Evolutionary conservation across 2,797 vertebrate genomes (phyloP).

Genomic region (Schizothorax lantsangensis): DNA sequence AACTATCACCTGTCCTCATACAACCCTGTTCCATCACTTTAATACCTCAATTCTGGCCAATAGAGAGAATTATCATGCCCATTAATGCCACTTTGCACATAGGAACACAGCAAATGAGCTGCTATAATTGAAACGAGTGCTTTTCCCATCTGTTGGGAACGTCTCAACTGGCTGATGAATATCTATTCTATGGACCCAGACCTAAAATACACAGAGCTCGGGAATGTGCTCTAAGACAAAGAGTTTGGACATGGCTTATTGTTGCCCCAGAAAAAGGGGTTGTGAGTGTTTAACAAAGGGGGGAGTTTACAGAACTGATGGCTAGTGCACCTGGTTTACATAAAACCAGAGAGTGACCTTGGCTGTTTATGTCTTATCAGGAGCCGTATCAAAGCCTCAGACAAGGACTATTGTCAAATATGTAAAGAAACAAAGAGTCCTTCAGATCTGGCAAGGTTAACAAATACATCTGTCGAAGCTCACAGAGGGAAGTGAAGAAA

Average conservation of each 20-base stretch:
- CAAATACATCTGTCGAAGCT: constrained; percentile 11
- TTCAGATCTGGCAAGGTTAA: constrained; percentile 31
- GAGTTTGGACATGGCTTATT: constrained; percentile 45
- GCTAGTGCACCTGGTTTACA: constrained; percentile 43
- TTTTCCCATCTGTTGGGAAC: constrained; percentile 49
- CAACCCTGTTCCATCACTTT: constrained; percentile 30
- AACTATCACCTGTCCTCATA: constrained; percentile 26
- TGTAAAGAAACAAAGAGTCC: constrained; percentile 12
- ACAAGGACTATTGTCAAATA: constrained; percentile 21
- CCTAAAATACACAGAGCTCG: constrained; percentile 19
- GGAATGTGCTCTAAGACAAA: constrained; percentile 30
- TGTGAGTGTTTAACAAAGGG: constrained; percentile 49
- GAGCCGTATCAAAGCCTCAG: constrained; percentile 5
- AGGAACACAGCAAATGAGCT: constrained; percentile 35
- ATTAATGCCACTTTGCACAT: constrained; percentile 42
- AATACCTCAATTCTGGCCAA: constrained; percentile 31
- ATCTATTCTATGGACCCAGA: constrained; percentile 4
- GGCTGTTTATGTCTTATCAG: constrained; percentile 36
- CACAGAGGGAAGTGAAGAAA: not conserved
- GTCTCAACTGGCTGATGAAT: constrained; percentile 42
- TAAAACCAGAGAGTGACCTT: constrained; percentile 43
- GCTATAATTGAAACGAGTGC: constrained; percentile 52
- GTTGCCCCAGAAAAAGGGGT: constrained; percentile 55
- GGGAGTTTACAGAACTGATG: constrained; percentile 22
- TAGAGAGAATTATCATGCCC: constrained; percentile 37